Evolutionary conservation across 2,113 vertebrate genomes (phyloP), one percentile per base, ranked within the genome.

Genomic region (Maccullochella peelii): DNA sequence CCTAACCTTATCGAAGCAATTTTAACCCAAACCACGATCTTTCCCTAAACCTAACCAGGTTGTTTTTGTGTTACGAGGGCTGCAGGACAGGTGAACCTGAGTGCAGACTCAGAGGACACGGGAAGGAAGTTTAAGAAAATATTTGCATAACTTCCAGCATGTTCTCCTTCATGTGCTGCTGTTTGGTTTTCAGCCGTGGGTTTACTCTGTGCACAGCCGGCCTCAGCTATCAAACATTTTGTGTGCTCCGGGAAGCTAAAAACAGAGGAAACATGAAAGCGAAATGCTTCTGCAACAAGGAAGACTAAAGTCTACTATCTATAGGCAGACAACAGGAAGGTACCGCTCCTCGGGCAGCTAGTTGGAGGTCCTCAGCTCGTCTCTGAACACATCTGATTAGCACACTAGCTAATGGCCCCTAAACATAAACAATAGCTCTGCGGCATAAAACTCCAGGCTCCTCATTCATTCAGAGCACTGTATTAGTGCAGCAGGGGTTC

Each of bases 401-500:
- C 81, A 79, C 78, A 21, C 10, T 3, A 38, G 52, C 44, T 73
- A 82, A 80, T 61, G 66, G 33, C 49, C 16, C 18, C n/a, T 80
- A 12, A 69, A 40, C 23, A 47, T 23, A 16, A 73, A 70, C 84
- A 86, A 87, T 74, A 7, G 76, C 71, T 38, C 72, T 9, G 63
- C 77, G 63, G 83, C 40, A 21, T 42, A 36, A 52, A n/a, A 52
- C 54, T 40, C 40, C 61, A 12, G 68, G 61, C 59, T 57, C 52
- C 54, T 68, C 70, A 66, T 79, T 78, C 78, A 59, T 77, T 44
- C 69, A 38, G 65, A 42, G 65, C 73, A 18, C 68, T 82, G 57
- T 40, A 63, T 88, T 54, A 81, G 74, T 18, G 61, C 75, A n/a
- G 80, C 55, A 3, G 80, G 86, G 84, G 70, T 38, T 68, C 73